Conservation (phyloP, 2,888 invertebrate species). For the Merodon equestris region DNA sequence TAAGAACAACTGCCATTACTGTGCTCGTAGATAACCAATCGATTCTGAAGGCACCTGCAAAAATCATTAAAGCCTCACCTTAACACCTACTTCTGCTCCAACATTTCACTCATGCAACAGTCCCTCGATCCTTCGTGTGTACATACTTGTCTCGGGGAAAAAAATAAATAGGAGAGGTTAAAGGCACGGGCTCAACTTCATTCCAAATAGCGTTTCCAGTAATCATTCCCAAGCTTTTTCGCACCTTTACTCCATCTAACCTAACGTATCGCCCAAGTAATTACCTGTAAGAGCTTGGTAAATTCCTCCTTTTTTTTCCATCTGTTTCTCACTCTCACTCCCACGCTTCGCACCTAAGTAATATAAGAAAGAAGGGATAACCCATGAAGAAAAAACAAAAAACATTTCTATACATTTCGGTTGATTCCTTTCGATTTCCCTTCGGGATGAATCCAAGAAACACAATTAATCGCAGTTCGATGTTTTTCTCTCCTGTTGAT, state of each 20-base stretch:
- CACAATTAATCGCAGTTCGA: slow-evolving; percentile 52
- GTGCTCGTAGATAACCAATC: slow-evolving; percentile 39
- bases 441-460: slow-evolving; percentile 35
- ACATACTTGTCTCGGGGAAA: not conserved
- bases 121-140: not conserved
- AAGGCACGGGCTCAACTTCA: slow-evolving; percentile 23
- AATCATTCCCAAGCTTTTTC: slow-evolving; percentile 36
- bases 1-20: slow-evolving; percentile 1
- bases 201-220: slow-evolving; percentile 50
- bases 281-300: slow-evolving; percentile 66
- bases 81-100: not conserved
- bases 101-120: not conserved
- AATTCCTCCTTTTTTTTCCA: slow-evolving; percentile 52
- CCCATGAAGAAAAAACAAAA: not conserved
- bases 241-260: slow-evolving; percentile 20
- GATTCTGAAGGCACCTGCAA: slow-evolving; percentile 39
- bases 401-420: slow-evolving; percentile 18
- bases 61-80: slow-evolving; percentile 40
- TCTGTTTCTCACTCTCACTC: slow-evolving; percentile 10
- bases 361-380: not conserved
- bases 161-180: slow-evolving; percentile 10
- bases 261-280: slow-evolving; percentile 47
- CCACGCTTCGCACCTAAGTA: slow-evolving; percentile 2
- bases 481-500: slow-evolving; percentile 65
- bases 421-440: slow-evolving; percentile 2